These are phyloP conservation scores for Pentalonia nigronervosa DNA, from an alignment of 1,140 invertebrate species.

Conservation along the genomic window DNA sequence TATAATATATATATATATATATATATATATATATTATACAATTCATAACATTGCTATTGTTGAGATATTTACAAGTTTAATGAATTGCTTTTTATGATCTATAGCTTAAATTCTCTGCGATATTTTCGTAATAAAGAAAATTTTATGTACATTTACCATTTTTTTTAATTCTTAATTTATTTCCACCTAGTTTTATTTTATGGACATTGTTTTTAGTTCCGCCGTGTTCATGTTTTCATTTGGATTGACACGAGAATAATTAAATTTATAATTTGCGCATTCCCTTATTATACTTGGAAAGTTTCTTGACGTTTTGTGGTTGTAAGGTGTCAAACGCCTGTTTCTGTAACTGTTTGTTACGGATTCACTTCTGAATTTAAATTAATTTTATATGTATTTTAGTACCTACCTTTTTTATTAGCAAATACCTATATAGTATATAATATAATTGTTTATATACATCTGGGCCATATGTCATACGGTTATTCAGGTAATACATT, in stretches of 20 bases:
- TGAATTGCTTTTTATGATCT: neutral
- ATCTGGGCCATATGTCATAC: neutral
- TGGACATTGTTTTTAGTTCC: neutral
- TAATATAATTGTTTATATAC: neutral
- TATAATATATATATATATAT: neutral
- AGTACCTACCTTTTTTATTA: neutral
- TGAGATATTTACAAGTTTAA: neutral
- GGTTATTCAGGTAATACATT: neutral
- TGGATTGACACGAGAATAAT: conserved; percentile 9
- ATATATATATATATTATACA: neutral
- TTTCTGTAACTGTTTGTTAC: neutral
- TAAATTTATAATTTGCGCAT: neutral
- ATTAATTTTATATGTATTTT: neutral
- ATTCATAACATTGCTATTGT: neutral
- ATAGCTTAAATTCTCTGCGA: neutral
- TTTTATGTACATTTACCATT: neutral
- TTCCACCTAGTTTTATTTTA: neutral
- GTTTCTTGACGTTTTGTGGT: neutral
- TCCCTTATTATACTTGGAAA: neutral
- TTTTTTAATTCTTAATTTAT: neutral
- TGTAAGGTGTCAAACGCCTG: neutral
- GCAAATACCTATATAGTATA: neutral
- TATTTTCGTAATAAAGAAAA: neutral
- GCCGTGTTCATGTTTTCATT: neutral
- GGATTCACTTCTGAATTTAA: neutral